These are phyloP conservation scores for Tachysurus fulvidraco DNA, from an alignment of 2,113 vertebrate species.

Conservation along the genomic window DNA sequence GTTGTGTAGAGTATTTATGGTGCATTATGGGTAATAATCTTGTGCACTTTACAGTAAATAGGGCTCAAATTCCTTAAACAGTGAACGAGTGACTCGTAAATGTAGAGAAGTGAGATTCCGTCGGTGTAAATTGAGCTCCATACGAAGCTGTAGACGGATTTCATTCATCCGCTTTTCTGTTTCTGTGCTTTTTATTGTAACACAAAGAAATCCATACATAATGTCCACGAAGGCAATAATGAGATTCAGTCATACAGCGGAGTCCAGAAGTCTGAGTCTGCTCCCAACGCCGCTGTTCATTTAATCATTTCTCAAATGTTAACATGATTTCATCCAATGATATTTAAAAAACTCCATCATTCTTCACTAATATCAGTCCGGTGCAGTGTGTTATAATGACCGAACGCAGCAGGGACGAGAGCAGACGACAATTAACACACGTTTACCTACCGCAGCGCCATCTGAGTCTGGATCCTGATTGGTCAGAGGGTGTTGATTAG, in stretches of 20 bases:
- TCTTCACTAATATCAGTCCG: conserved; percentile 19
- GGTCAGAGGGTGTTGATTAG: background rate
- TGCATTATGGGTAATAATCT: background rate
- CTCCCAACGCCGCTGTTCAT: background rate
- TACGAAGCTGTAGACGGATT: background rate
- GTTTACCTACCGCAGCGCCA: background rate
- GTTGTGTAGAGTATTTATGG: background rate
- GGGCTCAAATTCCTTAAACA: background rate
- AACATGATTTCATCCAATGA: background rate
- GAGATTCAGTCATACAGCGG: background rate
- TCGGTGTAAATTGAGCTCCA: background rate
- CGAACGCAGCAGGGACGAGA: background rate
- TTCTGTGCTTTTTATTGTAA: background rate
- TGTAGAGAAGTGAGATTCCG: background rate
- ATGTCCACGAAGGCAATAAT: background rate
- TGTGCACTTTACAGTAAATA: background rate
- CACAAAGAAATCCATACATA: background rate
- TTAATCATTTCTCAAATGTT: conserved; percentile 8
- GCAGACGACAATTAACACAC: background rate
- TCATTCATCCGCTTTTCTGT: background rate
- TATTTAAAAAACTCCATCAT: conserved; percentile 21
- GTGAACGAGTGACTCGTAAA: background rate
- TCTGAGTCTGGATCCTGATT: background rate
- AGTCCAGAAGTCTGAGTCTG: conserved; percentile 8
- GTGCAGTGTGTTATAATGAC: background rate